Conservation (phyloP, 2,888 invertebrate species). For the Ophion ventricosus region DNA sequence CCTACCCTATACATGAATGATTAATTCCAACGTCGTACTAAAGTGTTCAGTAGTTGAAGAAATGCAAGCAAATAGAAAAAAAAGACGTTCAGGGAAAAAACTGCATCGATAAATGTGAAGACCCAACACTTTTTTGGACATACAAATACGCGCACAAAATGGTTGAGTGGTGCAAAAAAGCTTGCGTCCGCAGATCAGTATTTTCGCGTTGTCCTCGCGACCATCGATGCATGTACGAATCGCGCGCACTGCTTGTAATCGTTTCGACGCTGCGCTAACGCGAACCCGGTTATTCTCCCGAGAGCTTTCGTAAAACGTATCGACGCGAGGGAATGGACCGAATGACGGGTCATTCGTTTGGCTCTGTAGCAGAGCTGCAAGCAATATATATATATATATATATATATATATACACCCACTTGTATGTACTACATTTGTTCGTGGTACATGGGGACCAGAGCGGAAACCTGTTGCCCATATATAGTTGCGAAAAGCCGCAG, state of each 20-base stretch:
- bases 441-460: constrained; percentile 45
- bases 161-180: constrained; percentile 28
- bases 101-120: constrained; percentile 34
- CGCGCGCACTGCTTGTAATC: constrained; percentile 60
- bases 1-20: not conserved
- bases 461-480: constrained; percentile 58
- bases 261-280: constrained; percentile 48
- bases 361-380: constrained; percentile 18
- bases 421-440: constrained; percentile 9
- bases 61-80: not conserved
- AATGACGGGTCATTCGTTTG: constrained; percentile 64
- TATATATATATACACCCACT: constrained; percentile 9
- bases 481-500: constrained; percentile 45
- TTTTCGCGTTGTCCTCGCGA: constrained; percentile 28
- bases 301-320: constrained; percentile 60
- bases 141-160: constrained; percentile 9
- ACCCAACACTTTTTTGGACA: constrained; percentile 36
- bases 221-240: constrained; percentile 49
- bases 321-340: constrained; percentile 59
- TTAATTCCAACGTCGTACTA: not conserved
- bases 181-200: constrained; percentile 36
- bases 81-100: constrained; percentile 19
- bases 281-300: constrained; percentile 54
- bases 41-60: not conserved
- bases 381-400: not conserved